Percentiles rank a stretch among this genome's conserved stretches.
Conservation (phyloP, 2,888 invertebrate species). For the Autographa gamma region DNA sequence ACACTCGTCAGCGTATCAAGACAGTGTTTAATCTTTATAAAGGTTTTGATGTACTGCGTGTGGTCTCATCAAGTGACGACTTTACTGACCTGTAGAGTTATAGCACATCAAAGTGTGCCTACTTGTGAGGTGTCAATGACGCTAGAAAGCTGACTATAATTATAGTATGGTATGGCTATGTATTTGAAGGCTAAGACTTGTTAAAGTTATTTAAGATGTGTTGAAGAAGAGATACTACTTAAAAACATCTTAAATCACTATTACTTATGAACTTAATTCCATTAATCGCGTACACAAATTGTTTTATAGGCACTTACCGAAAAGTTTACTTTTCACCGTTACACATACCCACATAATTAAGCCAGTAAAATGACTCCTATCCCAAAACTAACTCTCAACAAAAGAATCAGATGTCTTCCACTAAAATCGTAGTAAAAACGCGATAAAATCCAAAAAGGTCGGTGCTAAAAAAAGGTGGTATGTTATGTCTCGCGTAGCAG, state of each 20-base stretch:
- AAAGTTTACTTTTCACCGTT: too few species aligned
- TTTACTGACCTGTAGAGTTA: not conserved
- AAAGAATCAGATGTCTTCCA: not conserved
- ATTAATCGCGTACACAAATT: too few species aligned
- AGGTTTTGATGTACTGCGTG: slow-evolving; percentile 1
- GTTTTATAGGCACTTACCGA: too few species aligned
- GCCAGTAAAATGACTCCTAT: not conserved
- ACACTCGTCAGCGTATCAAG: too few species aligned
- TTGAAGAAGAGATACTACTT: too few species aligned
- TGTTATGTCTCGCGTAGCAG: slow-evolving; percentile 35
- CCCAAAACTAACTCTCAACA: not conserved
- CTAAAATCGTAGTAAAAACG: slow-evolving; percentile 17
- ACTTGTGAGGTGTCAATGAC: not conserved
- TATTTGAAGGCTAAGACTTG: too few species aligned
- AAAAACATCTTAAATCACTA: too few species aligned
- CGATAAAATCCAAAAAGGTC: slow-evolving; percentile 27
- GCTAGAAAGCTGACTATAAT: not conserved
- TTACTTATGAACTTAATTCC: too few species aligned
- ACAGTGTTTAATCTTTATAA: too few species aligned
- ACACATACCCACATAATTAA: not conserved
- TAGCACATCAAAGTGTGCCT: not conserved
- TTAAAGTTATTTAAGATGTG: too few species aligned
- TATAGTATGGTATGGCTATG: too few species aligned
- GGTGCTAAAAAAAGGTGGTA: slow-evolving; percentile 34
- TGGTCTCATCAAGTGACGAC: not conserved